Evolutionary conservation across 1,140 invertebrate genomes (phyloP), one percentile per base, ranked within the genome.

Genomic region (Drosophila malerkotliana): DNA sequence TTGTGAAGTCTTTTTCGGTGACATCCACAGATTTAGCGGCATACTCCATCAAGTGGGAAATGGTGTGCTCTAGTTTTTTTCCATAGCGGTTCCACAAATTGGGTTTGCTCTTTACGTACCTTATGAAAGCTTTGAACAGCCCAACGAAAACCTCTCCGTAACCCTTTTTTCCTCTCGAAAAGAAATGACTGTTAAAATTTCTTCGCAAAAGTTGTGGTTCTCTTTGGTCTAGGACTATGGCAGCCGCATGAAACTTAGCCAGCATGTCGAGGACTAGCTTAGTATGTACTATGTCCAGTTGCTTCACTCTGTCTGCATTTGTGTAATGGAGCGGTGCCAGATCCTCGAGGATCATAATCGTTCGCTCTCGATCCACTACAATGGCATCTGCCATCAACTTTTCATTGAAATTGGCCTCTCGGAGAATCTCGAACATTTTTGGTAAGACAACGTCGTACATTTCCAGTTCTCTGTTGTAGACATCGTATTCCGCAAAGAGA

Each of bases 181-280:
- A 84, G 44, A 89, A 89, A 24, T 69, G 55, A 1, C 10, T 7
- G 0, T 37, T 14, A 10, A 69, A 89, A 24, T 67, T 72, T 3
- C 52, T 24, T 0, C 18, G 49, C 4, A 90, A 28, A 6, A 74
- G 30, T 9, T 60, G 54, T 0, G 79, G 77, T n/a, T 76, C 51
- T 0, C 62, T 55, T 34, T 87, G 72, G 14, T 66, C 56, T 0
- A 85, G 48, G 4, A 85, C 18, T 7, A 72, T 44, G 0, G 82
- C 80, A 0, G 81, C 28, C 0, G 93, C 94, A 67, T 94, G 94
- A 54, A 94, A 94, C 15, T 92, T 92, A 1, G 93, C 94, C 21
- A 94, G 71, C 34, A 92, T 92, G 52, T 92, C 92, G 0, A 94
- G 78, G 0, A 93, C 91, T 6, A 92, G 56, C 18, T 92, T 92